These are phyloP conservation scores for Bubo bubo DNA, from an alignment of 2,113 vertebrate genomes.

Conservation along the genomic window DNA sequence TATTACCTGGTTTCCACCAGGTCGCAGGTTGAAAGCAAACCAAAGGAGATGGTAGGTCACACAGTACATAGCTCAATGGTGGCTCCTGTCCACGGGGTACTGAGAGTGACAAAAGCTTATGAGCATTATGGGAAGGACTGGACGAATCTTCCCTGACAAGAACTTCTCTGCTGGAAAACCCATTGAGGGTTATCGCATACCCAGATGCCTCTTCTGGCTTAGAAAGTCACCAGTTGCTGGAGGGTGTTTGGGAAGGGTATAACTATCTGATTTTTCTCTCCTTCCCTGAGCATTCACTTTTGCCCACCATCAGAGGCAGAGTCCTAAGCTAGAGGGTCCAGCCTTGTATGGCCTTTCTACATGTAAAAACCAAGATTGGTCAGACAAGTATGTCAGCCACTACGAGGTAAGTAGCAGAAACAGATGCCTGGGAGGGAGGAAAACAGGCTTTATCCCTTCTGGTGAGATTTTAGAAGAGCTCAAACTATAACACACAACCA, in stretches of 20 bases:
- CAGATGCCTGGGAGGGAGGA: not conserved
- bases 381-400: not conserved
- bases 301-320: not conserved
- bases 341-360: not conserved
- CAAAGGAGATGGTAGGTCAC: not conserved
- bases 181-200: not conserved
- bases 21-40: not conserved
- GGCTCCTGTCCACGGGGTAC: not conserved
- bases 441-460: not conserved
- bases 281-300: not conserved
- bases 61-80: fast-evolving
- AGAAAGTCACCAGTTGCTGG: not conserved
- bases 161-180: not conserved
- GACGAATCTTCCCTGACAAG: not conserved
- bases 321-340: not conserved
- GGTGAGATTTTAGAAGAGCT: not conserved
- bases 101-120: not conserved
- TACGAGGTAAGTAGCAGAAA: not conserved
- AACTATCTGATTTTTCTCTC: not conserved
- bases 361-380: not conserved
- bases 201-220: not conserved
- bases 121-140: not conserved
- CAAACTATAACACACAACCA: not conserved
- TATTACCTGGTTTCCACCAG: not conserved
- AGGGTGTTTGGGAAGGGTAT: not conserved